These are phyloP conservation scores for Proctacanthus coquilletti DNA, from an alignment of 1,140 invertebrate species.

Conservation along the genomic window DNA sequence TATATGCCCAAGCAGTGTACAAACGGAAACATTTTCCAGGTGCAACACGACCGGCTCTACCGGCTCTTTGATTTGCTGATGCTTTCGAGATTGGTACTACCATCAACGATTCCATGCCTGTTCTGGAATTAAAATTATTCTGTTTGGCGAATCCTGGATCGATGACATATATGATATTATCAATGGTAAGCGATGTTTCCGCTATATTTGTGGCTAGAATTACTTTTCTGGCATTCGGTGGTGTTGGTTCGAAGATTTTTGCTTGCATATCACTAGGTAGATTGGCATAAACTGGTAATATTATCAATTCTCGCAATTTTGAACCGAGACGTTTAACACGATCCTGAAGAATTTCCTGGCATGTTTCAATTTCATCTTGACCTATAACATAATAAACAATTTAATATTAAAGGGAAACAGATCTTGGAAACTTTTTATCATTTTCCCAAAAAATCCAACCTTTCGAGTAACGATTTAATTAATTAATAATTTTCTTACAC, in stretches of 20 bases:
- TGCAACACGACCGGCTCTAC: slow-evolving; percentile 79
- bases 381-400: too few relatives aligned
- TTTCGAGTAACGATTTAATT: too few relatives aligned
- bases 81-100: slow-evolving; percentile 97
- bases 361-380: slow-evolving; percentile 92
- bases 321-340: slow-evolving; percentile 77
- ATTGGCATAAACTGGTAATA: slow-evolving; percentile 96
- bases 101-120: slow-evolving; percentile 95
- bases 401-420: too few relatives aligned
- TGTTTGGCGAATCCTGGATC: slow-evolving; percentile 99
- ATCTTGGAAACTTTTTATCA: too few relatives aligned
- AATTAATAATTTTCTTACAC: too few relatives aligned
- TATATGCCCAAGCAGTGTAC: slow-evolving; percentile 94
- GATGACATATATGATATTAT: slow-evolving; percentile 98
- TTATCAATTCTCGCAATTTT: slow-evolving; percentile 83
- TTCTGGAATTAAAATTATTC: slow-evolving; percentile 96
- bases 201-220: slow-evolving; percentile 98
- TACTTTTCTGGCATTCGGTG: slow-evolving; percentile 87
- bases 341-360: slow-evolving; percentile 84
- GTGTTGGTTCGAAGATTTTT: slow-evolving; percentile 94
- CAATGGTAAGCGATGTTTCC: slow-evolving; percentile 97
- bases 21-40: slow-evolving; percentile 96
- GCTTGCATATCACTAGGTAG: slow-evolving; percentile 97
- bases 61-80: slow-evolving; percentile 87
- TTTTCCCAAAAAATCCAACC: too few relatives aligned